Conservation (phyloP, 2,797 vertebrate species). For the Spondyliosoma cantharus region DNA sequence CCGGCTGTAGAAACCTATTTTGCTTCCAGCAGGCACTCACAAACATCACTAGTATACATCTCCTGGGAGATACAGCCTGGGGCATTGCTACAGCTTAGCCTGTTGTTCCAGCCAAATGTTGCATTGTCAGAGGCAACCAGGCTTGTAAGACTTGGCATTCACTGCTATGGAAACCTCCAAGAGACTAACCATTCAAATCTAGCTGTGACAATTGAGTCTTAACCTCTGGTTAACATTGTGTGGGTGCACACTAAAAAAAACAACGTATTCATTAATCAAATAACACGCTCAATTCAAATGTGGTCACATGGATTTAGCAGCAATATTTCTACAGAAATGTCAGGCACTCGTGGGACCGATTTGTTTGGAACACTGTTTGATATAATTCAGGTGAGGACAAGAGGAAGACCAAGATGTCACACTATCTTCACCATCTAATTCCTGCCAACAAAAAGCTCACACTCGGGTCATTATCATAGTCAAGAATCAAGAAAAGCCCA, state of each 20-base stretch:
- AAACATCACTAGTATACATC: neutral
- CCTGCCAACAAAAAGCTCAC: neutral
- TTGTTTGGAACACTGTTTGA: neutral
- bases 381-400: neutral
- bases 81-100: slow-evolving; percentile 10
- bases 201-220: neutral
- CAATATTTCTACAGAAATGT: neutral
- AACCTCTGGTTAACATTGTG: too few relatives aligned
- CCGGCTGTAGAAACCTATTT: neutral
- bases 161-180: neutral
- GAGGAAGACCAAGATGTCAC: neutral
- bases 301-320: neutral
- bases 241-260: neutral
- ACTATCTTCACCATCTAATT: neutral
- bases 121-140: neutral
- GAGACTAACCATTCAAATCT: neutral
- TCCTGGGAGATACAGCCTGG: neutral
- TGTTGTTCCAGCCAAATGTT: slow-evolving; percentile 23
- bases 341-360: neutral
- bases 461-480: neutral
- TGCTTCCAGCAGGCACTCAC: neutral
- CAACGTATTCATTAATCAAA: fast-evolving
- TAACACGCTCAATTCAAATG: neutral
- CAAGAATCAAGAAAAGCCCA: neutral
- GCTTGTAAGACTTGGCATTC: neutral